phyloP scores from a whole-genome alignment of 1,140 invertebrate species.

The Drosophila yakuba region DNA sequence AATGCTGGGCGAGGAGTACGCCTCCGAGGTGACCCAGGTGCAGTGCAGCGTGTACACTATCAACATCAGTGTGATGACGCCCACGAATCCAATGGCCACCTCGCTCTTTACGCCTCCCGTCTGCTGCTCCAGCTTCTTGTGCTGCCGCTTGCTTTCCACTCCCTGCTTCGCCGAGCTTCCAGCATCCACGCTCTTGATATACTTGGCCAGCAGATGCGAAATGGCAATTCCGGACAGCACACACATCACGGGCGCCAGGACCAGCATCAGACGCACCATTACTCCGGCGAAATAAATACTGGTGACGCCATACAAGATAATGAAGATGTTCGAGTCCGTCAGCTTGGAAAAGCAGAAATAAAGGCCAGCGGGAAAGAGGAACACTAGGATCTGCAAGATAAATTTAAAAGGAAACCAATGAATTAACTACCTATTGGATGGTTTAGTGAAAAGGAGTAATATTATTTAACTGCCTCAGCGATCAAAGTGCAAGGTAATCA shows the following conservation, averaged over 20 bases:
- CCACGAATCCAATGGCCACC: constrained; percentile 94
- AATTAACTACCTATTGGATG: not conserved
- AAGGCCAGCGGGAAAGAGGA: constrained; percentile 97
- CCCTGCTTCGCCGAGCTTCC: constrained; percentile 71
- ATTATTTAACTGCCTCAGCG: constrained; percentile 62
- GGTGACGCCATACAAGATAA: constrained; percentile 98
- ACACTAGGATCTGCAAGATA: constrained; percentile 91
- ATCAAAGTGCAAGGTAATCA: constrained; percentile 85
- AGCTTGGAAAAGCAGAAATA: constrained; percentile 98
- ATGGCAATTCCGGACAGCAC: constrained; percentile 97
- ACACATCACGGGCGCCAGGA: constrained; percentile 98
- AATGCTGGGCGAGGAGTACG: constrained; percentile 98
- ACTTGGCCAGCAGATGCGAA: constrained; percentile 94
- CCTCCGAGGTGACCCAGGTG: constrained; percentile 99
- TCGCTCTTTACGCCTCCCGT: constrained; percentile 94
- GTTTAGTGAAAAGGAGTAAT: no score
- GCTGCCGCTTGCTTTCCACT: constrained; percentile 85
- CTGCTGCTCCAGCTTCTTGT: constrained; percentile 91
- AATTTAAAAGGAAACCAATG: not conserved
- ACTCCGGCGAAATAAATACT: constrained; percentile 99
- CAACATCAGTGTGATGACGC: constrained; percentile 93
- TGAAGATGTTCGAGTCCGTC: constrained; percentile 98
- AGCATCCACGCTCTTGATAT: constrained; percentile 94
- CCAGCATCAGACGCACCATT: constrained; percentile 99
- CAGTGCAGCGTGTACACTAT: constrained; percentile 98